phyloP scores from a whole-genome alignment of 2,888 invertebrate species.

The Drosophila pegasa region DNA sequence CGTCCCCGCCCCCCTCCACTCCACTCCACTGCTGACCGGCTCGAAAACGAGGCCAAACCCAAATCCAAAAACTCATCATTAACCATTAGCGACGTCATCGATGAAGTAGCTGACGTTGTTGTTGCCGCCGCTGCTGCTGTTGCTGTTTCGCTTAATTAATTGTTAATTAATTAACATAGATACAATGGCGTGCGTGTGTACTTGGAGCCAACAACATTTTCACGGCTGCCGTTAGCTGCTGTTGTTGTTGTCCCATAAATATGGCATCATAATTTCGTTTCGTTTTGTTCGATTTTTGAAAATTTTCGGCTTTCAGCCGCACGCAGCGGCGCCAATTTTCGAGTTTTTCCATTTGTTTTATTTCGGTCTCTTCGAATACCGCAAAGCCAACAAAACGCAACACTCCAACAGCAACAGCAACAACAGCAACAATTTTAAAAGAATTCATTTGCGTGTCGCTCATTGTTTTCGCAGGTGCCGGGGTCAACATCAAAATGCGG shows the following conservation, averaged over 20 bases:
- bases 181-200: conserved; percentile 62
- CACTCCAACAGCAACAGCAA: conserved; percentile 5
- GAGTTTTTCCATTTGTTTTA: conserved; percentile 12
- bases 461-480: conserved; percentile 55
- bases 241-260: conserved; percentile 49
- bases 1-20: not conserved
- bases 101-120: conserved; percentile 41
- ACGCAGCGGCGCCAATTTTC: conserved; percentile 64
- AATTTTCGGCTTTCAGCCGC: conserved; percentile 38
- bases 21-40: not conserved
- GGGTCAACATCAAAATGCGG: conserved; percentile 37
- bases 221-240: conserved; percentile 63
- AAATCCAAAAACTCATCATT: conserved; percentile 70
- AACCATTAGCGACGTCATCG: conserved; percentile 79
- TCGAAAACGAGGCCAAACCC: conserved; percentile 73
- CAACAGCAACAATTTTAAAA: conserved; percentile 23
- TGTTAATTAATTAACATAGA: conserved; percentile 79
- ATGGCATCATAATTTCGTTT: conserved; percentile 65
- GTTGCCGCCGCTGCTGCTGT: conserved; percentile 44
- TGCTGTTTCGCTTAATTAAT: conserved; percentile 74
- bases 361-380: conserved; percentile 26
- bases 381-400: conserved; percentile 38
- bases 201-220: conserved; percentile 57
- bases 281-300: conserved; percentile 51
- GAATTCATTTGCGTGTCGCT: conserved; percentile 58